These are phyloP conservation scores for Clarias batrachus DNA, from an alignment of 2,113 vertebrate species.

Conservation along the genomic window DNA sequence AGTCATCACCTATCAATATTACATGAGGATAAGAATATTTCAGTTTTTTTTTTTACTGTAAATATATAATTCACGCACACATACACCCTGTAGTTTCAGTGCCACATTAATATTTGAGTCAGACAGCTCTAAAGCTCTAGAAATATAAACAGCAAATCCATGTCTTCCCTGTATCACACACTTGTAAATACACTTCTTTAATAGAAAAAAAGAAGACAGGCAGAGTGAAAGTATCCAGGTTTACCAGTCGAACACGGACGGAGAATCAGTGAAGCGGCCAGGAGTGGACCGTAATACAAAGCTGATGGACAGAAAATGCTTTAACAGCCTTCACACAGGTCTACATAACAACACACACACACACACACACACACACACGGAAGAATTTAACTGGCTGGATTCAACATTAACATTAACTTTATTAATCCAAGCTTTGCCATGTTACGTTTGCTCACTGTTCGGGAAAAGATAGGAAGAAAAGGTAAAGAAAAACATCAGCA, in stretches of 20 bases:
- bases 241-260: neutral
- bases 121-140: neutral
- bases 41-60: neutral
- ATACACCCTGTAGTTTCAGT: neutral
- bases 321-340: constrained; percentile 4
- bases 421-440: too few species aligned
- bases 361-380: neutral
- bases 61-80: neutral
- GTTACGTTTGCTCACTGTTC: too few species aligned
- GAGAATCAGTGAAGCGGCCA: constrained; percentile 9
- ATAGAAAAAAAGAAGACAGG: neutral
- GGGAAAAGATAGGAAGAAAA: too few species aligned
- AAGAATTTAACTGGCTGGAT: neutral
- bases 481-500: too few species aligned
- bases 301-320: constrained; percentile 25
- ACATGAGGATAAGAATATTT: neutral
- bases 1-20: neutral
- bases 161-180: neutral
- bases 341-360: constrained; percentile 8
- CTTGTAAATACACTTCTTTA: neutral
- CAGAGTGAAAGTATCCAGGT: neutral
- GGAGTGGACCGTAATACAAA: constrained; percentile 28
- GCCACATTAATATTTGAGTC: neutral
- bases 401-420: too few species aligned
- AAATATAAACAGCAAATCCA: neutral